Conservation (phyloP, 2,888 invertebrate species). For the Dicyrtoma fusca region DNA sequence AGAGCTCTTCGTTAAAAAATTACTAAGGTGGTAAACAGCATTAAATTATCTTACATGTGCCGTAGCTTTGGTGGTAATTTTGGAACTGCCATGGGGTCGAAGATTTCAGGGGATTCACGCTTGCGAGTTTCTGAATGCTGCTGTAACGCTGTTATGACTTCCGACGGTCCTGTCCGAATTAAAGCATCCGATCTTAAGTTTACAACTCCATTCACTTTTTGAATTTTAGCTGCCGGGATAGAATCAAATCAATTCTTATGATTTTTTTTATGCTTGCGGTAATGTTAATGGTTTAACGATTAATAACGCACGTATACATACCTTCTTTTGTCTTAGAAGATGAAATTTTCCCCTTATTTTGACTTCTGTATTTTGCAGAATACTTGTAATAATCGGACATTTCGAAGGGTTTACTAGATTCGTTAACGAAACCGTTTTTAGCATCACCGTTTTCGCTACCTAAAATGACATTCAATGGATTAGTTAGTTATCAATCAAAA, state of each 20-base stretch:
- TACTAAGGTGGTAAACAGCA: neutral
- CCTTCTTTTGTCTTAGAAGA: slow-evolving; percentile 7
- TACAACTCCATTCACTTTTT: slow-evolving; percentile 15
- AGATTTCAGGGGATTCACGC: neutral
- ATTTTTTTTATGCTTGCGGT: neutral
- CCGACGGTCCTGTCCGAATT: neutral
- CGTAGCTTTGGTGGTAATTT: slow-evolving; percentile 49
- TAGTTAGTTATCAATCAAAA: too few relatives aligned
- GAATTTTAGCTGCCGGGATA: neutral
- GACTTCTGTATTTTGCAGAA: slow-evolving; percentile 80
- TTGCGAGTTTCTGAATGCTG: neutral
- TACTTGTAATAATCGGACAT: slow-evolving; percentile 98
- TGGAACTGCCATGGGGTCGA: slow-evolving; percentile 34
- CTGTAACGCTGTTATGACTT: neutral
- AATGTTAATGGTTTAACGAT: slow-evolving; percentile 1
- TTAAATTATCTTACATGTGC: slow-evolving; percentile 9
- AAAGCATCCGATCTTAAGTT: slow-evolving; percentile 11
- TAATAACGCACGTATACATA: too few relatives aligned
- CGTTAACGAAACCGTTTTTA: slow-evolving; percentile 59
- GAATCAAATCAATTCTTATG: neutral
- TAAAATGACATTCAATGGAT: slow-evolving; percentile 23
- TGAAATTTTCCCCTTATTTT: slow-evolving; percentile 22
- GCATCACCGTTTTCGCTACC: slow-evolving; percentile 52
- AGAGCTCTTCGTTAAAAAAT: neutral
- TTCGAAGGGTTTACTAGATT: slow-evolving; percentile 95